Base-by-base conservation (phyloP, 2,797 vertebrate genomes). In the Salarias fasciatus region DNA sequence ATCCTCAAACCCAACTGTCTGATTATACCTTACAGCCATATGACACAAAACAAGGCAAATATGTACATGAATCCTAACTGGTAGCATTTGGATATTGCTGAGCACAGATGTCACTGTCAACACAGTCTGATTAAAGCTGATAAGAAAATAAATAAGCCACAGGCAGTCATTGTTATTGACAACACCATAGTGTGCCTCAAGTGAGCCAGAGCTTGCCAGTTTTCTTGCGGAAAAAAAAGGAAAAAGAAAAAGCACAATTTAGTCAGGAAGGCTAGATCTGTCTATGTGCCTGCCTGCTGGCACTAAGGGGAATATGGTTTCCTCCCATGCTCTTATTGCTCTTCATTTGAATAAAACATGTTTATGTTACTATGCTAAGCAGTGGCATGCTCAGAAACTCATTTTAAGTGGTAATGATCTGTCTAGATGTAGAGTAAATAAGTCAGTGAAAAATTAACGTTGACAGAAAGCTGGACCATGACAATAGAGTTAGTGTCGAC, bases 81-180 rank as follows among this genome's bases (percentile, higher is more conserved):
- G 74, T 75, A 80, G 71, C 75, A 57, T 87, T 89, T 89, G 86
- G 86, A 82, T 82, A 76, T 84, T 74, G 76, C 83, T 77, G 65
- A 83, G 88, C 87, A 49, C 89, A 90, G 88, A 92, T 90, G 91
- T 88, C 91, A 86, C 80, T 84, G 86, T 91, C 87, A 90, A 88
- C 85, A 91, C 86, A 88, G 73, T 84, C 88, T 88, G 88, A 91
- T 90, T 89, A 86, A 78, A 69, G 77, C 77, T 82, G 87, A 90
- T 92, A 90, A 85, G 86, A 87, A 87, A 90, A 89, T 91, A 90
- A 90, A 92, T 83, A 90, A 88, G 80, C 85, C 79, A 82, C 82
- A 87, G 84, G 84, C 88, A 87, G 79, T 81, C 82, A 81, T 86
- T 88, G 82, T 90, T 90, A 89, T 83, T 90, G 88, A 90, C 85